Conservation (phyloP, 2,888 invertebrate species). For the Philopedon plagiatum region DNA sequence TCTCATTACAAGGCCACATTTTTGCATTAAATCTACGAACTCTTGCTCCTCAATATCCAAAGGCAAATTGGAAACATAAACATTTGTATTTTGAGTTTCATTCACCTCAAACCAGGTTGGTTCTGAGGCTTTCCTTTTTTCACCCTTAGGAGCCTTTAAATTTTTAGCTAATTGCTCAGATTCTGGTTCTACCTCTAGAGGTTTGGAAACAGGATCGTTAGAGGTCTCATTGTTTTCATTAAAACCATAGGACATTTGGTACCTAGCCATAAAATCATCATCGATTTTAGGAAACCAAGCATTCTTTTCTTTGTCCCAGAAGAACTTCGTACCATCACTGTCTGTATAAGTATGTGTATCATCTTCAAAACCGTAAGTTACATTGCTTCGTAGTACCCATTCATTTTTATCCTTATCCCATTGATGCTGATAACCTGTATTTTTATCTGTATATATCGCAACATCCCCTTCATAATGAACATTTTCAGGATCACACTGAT, state of each 20-base stretch:
- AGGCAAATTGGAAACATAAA: constrained; percentile 96
- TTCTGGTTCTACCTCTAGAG: neutral
- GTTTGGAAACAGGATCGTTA: neutral
- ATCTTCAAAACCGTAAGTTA: constrained; percentile 79
- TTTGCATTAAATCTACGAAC: constrained; percentile 93
- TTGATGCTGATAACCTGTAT: constrained; percentile 76
- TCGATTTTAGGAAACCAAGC: constrained; percentile 99
- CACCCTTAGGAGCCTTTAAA: constrained; percentile 61
- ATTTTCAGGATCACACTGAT: constrained; percentile 68
- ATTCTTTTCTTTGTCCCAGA: constrained; percentile 91
- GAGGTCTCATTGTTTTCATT: constrained; percentile 72
- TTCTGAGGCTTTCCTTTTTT: constrained; percentile 72
- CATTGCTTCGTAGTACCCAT: constrained; percentile 70
- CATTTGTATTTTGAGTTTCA: constrained; percentile 91
- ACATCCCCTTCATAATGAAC: constrained; percentile 79
- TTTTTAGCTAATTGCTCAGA: constrained; percentile 45
- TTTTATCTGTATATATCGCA: constrained; percentile 84
- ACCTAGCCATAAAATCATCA: constrained; percentile 95
- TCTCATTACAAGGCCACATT: constrained; percentile 95
- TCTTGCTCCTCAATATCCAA: constrained; percentile 81
- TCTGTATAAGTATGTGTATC: constrained; percentile 87
- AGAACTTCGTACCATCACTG: constrained; percentile 88
- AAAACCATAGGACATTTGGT: constrained; percentile 96
- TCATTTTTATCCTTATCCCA: constrained; percentile 76
- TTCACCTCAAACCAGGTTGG: constrained; percentile 92